A percentile compares a stretch with the other conserved stretches of the same genome.
These are phyloP conservation scores for Actinia equina DNA, from an alignment of 64 coral and sea anemone species.

Conservation along the genomic window DNA sequence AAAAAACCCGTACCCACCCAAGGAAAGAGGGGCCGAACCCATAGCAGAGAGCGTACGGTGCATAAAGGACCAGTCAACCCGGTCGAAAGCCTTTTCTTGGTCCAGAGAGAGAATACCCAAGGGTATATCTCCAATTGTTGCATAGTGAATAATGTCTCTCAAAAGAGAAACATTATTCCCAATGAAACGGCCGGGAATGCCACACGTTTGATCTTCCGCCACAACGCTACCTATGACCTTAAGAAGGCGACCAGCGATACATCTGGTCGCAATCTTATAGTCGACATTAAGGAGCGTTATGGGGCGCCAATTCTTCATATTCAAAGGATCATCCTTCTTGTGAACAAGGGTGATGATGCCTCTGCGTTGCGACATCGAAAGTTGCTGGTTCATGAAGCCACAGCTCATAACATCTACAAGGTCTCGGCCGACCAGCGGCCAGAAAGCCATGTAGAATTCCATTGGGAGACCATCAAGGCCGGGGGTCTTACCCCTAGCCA, in stretches of 20 bases:
- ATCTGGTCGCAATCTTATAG: constrained; percentile 54
- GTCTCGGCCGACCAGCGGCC: too few species aligned
- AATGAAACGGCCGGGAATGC: constrained; percentile 38
- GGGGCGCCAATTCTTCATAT: constrained; percentile 34
- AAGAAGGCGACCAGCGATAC: constrained; percentile 37
- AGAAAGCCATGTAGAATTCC: too few species aligned
- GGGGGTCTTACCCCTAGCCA: too few species aligned
- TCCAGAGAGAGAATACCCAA: too few species aligned
- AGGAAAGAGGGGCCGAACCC: constrained; percentile 35
- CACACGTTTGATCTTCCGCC: constrained; percentile 17
- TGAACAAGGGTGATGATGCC: too few species aligned
- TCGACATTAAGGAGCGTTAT: constrained; percentile 30
- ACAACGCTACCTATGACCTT: constrained; percentile 21
- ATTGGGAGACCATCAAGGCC: too few species aligned
- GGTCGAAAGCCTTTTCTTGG: too few species aligned
- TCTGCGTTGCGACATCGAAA: too few species aligned
- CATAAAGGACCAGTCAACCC: constrained; percentile 54
- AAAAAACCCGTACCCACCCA: constrained; percentile 9
- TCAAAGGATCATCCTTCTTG: too few species aligned
- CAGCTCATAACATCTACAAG: too few species aligned
- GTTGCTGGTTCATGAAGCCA: too few species aligned
- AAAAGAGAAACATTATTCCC: constrained; percentile 26
- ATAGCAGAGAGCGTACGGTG: neutral
- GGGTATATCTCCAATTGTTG: constrained; percentile 46
- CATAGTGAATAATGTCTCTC: constrained; percentile 26